Base-by-base conservation (phyloP, 2,113 vertebrate species). In the Strix aluco region DNA sequence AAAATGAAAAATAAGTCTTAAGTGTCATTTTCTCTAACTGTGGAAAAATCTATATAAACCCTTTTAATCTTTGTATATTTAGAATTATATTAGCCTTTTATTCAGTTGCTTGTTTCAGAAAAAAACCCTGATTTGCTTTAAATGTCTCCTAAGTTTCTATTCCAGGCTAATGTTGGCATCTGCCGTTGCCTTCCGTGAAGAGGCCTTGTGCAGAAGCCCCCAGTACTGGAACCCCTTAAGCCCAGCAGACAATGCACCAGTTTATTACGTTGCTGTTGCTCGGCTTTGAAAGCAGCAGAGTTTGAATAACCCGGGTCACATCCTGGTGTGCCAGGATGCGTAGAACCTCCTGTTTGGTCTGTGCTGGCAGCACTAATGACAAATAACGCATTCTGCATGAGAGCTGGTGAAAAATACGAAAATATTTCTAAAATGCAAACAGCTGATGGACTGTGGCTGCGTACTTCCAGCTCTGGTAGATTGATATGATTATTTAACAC, bases 221-320 rank as follows among this genome's bases (percentile, higher is more conserved):
- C 7, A 0, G 58, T 4, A 1, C 2, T 21, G 65, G 65, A 44
- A 19, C 51, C 74, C 58, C 44, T 3, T 4, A 5, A 16, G 46
- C 22, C 1, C 3, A 15, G 74, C 69, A 19, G 70, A 8, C 23
- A 4, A 1, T 0, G 10, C n/a, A 14, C 27, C 11, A 0, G 34
- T 46, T 62, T 16, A 3, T 25, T 17, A 3, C 36, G 0, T 6
- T 6, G 27, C 70, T 40, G 38, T 40, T 40, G 38, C 38, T 40
- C 38, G 38, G 38, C 38, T 40, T 40, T 40, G 38, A 40, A 40
- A 40, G 38, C 38, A 40, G 38, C 38, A 40, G 38, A 40, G 38
- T 40, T 40, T 40, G 38, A 40, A 40, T 40, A 40, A 40, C 38
- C 10, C 38, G 38, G 38, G 38, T 40, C 38, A 40, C 38, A 40